These are phyloP conservation scores for Pygmarrhopalites habei DNA, from an alignment of 1,140 invertebrate species.

Conservation along the genomic window DNA sequence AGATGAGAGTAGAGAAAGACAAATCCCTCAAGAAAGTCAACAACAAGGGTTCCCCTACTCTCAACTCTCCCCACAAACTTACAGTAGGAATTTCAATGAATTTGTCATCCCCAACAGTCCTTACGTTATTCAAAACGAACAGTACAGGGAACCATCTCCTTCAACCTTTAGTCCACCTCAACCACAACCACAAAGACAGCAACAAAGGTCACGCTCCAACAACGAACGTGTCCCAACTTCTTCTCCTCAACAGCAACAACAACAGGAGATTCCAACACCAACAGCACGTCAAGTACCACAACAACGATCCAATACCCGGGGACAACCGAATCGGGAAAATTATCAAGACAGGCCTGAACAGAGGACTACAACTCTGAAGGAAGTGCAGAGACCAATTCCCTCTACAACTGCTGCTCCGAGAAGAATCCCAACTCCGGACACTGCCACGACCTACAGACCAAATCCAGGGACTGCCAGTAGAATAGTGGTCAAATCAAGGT, in stretches of 20 bases:
- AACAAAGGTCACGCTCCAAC: background rate
- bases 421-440: too few relatives aligned
- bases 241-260: background rate
- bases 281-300: background rate
- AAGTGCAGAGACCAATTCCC: too few relatives aligned
- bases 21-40: conserved; percentile 29
- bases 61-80: background rate
- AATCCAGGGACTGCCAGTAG: conserved; percentile 2
- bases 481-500: background rate
- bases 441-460: background rate
- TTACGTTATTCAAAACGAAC: background rate
- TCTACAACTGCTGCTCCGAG: too few relatives aligned
- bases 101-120: background rate
- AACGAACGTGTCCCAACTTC: background rate
- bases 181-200: background rate
- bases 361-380: too few relatives aligned
- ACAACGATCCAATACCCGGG: too few relatives aligned
- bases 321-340: too few relatives aligned
- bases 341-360: too few relatives aligned
- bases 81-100: background rate
- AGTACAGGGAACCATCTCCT: background rate
- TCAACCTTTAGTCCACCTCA: background rate
- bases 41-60: conserved; percentile 19
- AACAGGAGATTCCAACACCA: background rate
- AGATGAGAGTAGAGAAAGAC: conserved; percentile 26